phyloP scores from a whole-genome alignment of 2,113 vertebrate species.

The Erythrolamprus reginae region DNA sequence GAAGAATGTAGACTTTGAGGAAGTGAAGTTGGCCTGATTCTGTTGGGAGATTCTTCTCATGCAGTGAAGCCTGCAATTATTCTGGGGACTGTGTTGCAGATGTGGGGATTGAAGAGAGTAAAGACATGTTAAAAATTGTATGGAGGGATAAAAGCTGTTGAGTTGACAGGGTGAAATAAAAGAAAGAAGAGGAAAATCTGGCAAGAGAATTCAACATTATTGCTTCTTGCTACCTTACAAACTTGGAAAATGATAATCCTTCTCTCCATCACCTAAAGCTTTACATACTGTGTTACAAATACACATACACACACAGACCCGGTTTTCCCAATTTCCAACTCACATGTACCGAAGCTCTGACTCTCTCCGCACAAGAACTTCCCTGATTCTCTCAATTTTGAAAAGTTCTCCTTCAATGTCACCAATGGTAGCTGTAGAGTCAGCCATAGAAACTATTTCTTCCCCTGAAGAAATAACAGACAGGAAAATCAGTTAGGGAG shows the following conservation, averaged over 20 bases:
- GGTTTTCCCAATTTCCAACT: conserved; percentile 47
- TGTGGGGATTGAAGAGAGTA: background rate
- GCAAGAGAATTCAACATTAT: background rate
- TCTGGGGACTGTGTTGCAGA: background rate
- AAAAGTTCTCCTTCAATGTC: conserved; percentile 83
- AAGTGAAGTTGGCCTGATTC: background rate
- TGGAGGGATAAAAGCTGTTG: background rate
- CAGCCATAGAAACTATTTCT: conserved; percentile 81
- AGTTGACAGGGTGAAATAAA: background rate
- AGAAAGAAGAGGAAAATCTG: background rate
- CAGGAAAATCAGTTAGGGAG: background rate
- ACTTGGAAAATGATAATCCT: background rate
- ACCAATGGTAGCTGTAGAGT: conserved; percentile 78
- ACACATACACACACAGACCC: background rate
- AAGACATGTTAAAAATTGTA: background rate
- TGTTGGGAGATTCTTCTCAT: background rate
- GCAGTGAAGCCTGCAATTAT: too few relatives aligned
- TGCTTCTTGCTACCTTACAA: background rate
- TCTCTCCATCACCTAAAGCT: background rate
- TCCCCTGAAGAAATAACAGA: conserved; percentile 58
- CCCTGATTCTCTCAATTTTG: conserved; percentile 81
- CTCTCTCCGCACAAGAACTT: conserved; percentile 81
- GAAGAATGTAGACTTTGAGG: background rate
- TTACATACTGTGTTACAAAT: background rate
- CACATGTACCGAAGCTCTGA: conserved; percentile 87